Evolutionary conservation across 2,113 vertebrate genomes (phyloP).

Genomic region (Lampris incognitus): DNA sequence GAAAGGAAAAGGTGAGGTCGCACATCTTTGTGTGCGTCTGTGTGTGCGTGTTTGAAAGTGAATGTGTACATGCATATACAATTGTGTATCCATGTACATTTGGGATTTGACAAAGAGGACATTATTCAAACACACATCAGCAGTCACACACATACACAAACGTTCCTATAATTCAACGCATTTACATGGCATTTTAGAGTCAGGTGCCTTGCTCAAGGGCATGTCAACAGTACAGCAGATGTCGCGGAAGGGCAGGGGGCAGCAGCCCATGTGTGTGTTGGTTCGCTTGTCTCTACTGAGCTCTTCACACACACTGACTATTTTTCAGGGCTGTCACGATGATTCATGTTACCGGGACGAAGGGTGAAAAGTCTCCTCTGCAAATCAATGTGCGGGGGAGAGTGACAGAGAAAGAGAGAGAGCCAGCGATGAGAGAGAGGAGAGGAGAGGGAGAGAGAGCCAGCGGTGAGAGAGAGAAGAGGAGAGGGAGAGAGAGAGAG

Average conservation of each 20-base stretch:
- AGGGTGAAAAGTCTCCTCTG: not conserved
- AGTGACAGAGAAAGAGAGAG: constrained; percentile 4
- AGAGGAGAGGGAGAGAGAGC: not conserved
- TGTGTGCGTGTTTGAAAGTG: not conserved
- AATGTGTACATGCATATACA: not conserved
- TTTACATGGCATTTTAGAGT: too few relatives aligned
- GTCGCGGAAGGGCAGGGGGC: too few relatives aligned
- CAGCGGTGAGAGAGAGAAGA: not conserved
- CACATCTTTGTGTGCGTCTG: not conserved
- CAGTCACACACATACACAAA: not conserved
- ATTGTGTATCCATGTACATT: not conserved
- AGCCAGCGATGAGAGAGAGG: not conserved
- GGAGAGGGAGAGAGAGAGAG: not conserved
- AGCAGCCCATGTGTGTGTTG: too few relatives aligned
- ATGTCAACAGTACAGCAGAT: too few relatives aligned
- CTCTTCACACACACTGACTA: not conserved
- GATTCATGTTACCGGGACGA: not conserved
- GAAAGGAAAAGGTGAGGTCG: too few relatives aligned
- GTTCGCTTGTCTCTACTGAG: too few relatives aligned
- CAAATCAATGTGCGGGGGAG: not conserved
- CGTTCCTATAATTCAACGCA: too few relatives aligned
- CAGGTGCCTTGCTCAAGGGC: too few relatives aligned
- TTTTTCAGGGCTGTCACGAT: constrained; percentile 1
- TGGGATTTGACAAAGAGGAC: too few relatives aligned
- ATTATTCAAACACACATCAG: not conserved